Conservation (phyloP, 2,888 invertebrate species). For the Amphipoea lucens region DNA sequence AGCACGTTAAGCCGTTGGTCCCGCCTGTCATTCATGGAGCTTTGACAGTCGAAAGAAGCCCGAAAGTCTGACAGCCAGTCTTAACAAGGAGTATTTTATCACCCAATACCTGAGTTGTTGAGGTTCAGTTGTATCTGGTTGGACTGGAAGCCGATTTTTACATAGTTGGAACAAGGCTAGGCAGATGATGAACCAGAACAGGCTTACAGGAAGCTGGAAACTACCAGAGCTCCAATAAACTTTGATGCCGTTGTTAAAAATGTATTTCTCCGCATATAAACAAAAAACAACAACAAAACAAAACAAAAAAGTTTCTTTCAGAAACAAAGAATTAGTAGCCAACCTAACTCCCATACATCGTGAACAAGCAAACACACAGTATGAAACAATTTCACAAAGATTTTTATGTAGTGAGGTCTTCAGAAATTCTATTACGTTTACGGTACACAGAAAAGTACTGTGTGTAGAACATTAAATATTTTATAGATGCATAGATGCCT, state of each 20-base stretch:
- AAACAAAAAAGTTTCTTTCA: not conserved
- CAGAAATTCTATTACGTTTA: conserved; percentile 60
- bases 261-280: not conserved
- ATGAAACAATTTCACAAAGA: conserved; percentile 43
- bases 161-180: too few species aligned
- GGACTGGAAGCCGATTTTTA: too few species aligned
- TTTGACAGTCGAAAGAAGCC: too few species aligned
- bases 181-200: too few species aligned
- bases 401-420: conserved; percentile 46
- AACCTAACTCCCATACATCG: not conserved
- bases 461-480: conserved; percentile 61
- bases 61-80: too few species aligned
- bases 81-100: too few species aligned
- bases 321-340: not conserved
- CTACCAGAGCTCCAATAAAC: not conserved
- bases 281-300: not conserved
- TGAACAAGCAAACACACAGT: conserved; percentile 9
- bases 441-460: conserved; percentile 49
- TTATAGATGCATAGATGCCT: conserved; percentile 54
- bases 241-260: not conserved
- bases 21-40: too few species aligned
- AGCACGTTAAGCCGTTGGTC: too few species aligned
- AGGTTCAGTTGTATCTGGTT: too few species aligned
- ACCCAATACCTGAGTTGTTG: too few species aligned
- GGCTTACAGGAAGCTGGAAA: not conserved